Evolutionary conservation across 2,797 vertebrate genomes (phyloP).

Genomic region (Chiroxiphia lanceolata): DNA sequence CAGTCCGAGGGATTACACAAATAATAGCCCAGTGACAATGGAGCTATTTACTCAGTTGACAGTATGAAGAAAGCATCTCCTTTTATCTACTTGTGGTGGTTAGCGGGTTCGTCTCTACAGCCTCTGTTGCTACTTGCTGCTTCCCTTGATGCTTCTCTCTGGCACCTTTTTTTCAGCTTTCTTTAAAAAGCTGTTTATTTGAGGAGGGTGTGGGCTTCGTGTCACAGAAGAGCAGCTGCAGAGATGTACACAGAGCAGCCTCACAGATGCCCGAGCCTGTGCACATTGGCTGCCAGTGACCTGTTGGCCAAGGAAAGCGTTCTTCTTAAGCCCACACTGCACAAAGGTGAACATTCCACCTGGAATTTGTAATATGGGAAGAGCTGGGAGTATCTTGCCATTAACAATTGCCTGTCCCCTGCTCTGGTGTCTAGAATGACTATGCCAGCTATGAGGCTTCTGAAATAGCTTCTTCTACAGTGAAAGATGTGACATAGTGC

Average conservation of each 20-base stretch:
- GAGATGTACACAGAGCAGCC: background rate
- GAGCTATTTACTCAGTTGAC: slow-evolving; percentile 46
- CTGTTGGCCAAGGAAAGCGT: background rate
- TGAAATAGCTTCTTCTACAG: background rate
- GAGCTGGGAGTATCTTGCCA: background rate
- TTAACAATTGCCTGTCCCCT: background rate
- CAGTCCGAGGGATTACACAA: slow-evolving; percentile 51
- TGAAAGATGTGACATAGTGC: rapidly evolving
- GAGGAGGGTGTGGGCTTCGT: background rate
- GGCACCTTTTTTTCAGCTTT: background rate
- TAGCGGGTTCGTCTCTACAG: background rate
- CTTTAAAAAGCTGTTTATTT: slow-evolving; percentile 29
- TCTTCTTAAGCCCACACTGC: background rate
- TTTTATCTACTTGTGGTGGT: slow-evolving; percentile 43
- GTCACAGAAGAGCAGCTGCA: background rate
- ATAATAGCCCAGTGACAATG: slow-evolving; percentile 52
- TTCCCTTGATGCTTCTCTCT: background rate
- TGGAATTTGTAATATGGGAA: background rate
- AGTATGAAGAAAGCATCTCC: slow-evolving; percentile 47
- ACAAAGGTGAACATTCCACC: background rate
- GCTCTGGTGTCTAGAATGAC: background rate
- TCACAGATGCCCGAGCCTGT: background rate
- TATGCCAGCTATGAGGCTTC: background rate
- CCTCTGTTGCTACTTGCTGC: slow-evolving; percentile 30
- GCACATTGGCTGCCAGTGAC: background rate